Conservation (phyloP, 37 sponge, comb jelly and placozoan genomes). For the Hexactinellida sp. region DNA sequence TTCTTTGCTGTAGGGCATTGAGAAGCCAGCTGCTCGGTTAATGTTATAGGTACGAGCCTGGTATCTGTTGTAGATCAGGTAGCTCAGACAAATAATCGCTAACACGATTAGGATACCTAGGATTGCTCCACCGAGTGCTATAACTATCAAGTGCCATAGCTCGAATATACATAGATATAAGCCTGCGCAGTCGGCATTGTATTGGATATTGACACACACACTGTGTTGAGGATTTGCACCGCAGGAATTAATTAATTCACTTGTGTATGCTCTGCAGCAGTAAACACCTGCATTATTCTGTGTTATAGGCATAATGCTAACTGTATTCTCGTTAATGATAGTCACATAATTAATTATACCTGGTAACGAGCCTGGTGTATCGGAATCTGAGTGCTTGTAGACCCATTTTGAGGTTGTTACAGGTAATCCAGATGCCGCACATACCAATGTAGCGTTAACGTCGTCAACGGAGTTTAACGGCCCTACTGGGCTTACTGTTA, state of each 20-base stretch:
- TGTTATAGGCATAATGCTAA: background rate
- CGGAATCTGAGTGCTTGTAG: background rate
- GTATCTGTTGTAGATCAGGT: background rate
- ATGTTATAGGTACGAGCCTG: background rate
- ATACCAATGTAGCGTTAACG: background rate
- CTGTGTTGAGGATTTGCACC: background rate
- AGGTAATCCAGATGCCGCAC: background rate
- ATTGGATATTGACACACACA: background rate
- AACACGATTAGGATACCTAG: background rate
- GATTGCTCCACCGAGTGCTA: background rate
- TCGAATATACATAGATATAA: background rate
- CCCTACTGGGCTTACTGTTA: background rate
- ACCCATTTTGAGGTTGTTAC: background rate
- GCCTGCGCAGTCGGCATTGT: background rate
- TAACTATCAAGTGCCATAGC: slow-evolving; percentile 1
- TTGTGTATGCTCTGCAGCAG: background rate
- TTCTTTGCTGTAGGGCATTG: background rate
- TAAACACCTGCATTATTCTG: background rate
- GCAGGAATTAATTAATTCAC: background rate
- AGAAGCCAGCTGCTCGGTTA: background rate
- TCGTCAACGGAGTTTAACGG: background rate
- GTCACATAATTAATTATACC: background rate
- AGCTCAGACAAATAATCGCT: background rate
- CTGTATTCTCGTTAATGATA: background rate
- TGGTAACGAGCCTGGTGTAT: background rate